A percentile compares a stretch with the other conserved stretches of the same genome.
Evolutionary conservation across 2,797 vertebrate species (phyloP).

Genomic region (Cichlasoma orientale): DNA sequence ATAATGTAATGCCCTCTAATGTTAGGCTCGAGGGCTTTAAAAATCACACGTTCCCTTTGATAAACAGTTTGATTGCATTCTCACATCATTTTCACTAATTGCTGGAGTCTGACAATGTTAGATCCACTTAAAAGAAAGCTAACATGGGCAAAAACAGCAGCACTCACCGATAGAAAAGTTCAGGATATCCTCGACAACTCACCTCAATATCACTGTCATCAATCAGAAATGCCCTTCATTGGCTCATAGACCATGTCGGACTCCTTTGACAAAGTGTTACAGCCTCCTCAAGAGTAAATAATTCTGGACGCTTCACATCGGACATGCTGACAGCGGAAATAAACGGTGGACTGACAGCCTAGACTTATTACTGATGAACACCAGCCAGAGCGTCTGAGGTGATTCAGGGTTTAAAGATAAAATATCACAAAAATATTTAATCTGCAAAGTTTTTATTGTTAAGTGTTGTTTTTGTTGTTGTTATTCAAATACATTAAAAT

Average conservation of each 20-base stretch:
- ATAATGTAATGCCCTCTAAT: background rate
- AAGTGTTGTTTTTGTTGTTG: background rate
- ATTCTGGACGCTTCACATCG: background rate
- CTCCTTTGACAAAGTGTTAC: background rate
- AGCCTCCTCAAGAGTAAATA: background rate
- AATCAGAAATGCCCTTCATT: background rate
- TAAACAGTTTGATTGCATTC: background rate
- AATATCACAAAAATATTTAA: background rate
- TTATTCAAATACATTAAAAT: background rate
- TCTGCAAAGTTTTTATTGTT: background rate
- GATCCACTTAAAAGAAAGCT: background rate
- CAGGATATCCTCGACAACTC: rapidly evolving
- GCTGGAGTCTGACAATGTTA: background rate
- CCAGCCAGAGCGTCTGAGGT: background rate
- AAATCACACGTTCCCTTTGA: background rate
- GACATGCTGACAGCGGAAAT: background rate
- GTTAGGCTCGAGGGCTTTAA: background rate
- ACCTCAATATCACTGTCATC: background rate
- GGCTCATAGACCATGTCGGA: background rate
- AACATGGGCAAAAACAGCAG: background rate
- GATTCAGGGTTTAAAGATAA: background rate
- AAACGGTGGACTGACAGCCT: background rate
- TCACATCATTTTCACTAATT: background rate
- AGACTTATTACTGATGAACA: background rate
- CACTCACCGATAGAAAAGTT: background rate